phyloP scores from a whole-genome alignment of 2,888 invertebrate species.

The Phaedon cochleariae region DNA sequence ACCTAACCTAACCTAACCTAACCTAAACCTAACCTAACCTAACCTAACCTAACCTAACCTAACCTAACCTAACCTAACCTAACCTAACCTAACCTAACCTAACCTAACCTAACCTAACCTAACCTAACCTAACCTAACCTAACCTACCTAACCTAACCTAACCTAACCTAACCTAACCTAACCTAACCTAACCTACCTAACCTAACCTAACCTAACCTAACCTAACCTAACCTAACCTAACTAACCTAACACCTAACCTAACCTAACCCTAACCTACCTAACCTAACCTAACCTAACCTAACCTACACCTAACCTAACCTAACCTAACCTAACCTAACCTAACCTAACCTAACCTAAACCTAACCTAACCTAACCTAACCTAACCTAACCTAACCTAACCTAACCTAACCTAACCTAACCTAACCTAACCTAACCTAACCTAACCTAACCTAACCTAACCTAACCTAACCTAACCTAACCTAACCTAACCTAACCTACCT shows the following conservation, averaged over 20 bases:
- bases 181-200: slow-evolving; percentile 29
- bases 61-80: slow-evolving; percentile 31
- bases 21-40: slow-evolving; percentile 32
- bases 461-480: slow-evolving; percentile 34
- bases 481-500: slow-evolving; percentile 32
- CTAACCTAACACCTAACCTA: slow-evolving; percentile 35
- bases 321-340: slow-evolving; percentile 33
- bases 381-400: slow-evolving; percentile 31
- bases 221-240: slow-evolving; percentile 26
- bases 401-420: slow-evolving; percentile 35
- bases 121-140: slow-evolving; percentile 34
- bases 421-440: slow-evolving; percentile 34
- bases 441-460: slow-evolving; percentile 36
- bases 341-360: slow-evolving; percentile 37
- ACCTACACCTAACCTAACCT: slow-evolving; percentile 26
- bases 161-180: slow-evolving; percentile 33
- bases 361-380: slow-evolving; percentile 36
- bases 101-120: slow-evolving; percentile 34
- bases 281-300: slow-evolving; percentile 32
- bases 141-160: slow-evolving; percentile 32
- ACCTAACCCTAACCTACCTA: slow-evolving; percentile 29
- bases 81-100: slow-evolving; percentile 30
- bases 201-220: slow-evolving; percentile 28
- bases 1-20: slow-evolving; percentile 33
- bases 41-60: slow-evolving; percentile 28